Conservation (phyloP, 2,888 invertebrate species). For the Acrobasis consociella region DNA sequence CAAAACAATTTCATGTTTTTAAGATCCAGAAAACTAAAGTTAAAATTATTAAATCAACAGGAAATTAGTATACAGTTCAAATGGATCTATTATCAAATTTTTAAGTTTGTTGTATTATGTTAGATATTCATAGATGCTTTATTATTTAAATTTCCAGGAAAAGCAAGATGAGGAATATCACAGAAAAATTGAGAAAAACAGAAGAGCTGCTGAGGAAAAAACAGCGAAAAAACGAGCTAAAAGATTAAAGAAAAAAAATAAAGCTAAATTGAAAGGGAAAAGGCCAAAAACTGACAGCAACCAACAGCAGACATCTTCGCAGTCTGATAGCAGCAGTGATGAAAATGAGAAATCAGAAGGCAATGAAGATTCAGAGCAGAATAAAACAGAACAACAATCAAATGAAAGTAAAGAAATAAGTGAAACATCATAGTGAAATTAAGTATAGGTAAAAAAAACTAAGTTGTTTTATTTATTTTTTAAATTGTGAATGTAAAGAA, state of each 20-base stretch:
- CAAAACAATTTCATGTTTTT: too few relatives aligned
- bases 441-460: too few relatives aligned
- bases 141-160: constrained; percentile 82
- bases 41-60: too few relatives aligned
- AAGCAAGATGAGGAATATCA: constrained; percentile 92
- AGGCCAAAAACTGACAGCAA: constrained; percentile 54
- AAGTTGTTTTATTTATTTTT: too few relatives aligned
- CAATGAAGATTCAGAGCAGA: constrained; percentile 36
- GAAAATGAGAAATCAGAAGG: constrained; percentile 36
- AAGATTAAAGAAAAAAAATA: constrained; percentile 88
- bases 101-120: too few relatives aligned
- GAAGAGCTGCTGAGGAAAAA: constrained; percentile 86
- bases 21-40: too few relatives aligned
- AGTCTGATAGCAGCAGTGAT: constrained; percentile 54
- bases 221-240: constrained; percentile 97
- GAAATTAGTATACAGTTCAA: too few relatives aligned
- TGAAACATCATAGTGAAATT: constrained; percentile 26
- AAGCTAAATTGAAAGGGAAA: constrained; percentile 67
- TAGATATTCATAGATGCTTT: too few relatives aligned
- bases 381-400: constrained; percentile 25
- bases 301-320: constrained; percentile 48
- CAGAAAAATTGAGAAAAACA: constrained; percentile 89
- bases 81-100: too few relatives aligned
- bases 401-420: constrained; percentile 23
- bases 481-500: constrained; percentile 22